Evolutionary conservation across 1,140 invertebrate species (phyloP).

Genomic region (Sarcophaga bullata): DNA sequence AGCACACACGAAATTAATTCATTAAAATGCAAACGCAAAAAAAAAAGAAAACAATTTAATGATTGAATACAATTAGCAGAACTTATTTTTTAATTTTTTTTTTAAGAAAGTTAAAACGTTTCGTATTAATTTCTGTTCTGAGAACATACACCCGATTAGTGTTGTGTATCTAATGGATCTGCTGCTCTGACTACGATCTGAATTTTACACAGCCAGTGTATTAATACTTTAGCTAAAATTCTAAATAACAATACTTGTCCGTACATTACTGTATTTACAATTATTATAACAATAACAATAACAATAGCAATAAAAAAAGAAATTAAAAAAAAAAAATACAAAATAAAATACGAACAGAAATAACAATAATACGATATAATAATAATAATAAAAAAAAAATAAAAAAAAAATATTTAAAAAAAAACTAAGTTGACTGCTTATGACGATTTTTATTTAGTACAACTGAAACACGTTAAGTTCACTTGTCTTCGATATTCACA

Average conservation of each 20-base stretch:
- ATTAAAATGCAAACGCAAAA: slow-evolving; percentile 1
- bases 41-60: neutral
- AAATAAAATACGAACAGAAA: neutral
- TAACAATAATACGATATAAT: neutral
- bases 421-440: slow-evolving; percentile 20
- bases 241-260: slow-evolving; percentile 21
- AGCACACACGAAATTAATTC: neutral
- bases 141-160: slow-evolving; percentile 2
- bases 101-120: neutral
- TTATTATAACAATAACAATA: slow-evolving; percentile 6
- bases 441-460: slow-evolving; percentile 15
- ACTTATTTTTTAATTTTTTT: no score
- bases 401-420: neutral
- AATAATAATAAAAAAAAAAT: neutral
- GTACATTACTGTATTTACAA: neutral
- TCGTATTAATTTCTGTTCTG: neutral
- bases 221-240: slow-evolving; percentile 31
- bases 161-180: slow-evolving; percentile 33
- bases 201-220: slow-evolving; percentile 31
- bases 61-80: neutral
- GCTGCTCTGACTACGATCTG: slow-evolving; percentile 10
- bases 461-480: slow-evolving; percentile 9
- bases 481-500: neutral
- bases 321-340: neutral
- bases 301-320: neutral